Evolutionary conservation across 2,113 vertebrate genomes (phyloP).

Genomic region (Halcyon malimbica): DNA sequence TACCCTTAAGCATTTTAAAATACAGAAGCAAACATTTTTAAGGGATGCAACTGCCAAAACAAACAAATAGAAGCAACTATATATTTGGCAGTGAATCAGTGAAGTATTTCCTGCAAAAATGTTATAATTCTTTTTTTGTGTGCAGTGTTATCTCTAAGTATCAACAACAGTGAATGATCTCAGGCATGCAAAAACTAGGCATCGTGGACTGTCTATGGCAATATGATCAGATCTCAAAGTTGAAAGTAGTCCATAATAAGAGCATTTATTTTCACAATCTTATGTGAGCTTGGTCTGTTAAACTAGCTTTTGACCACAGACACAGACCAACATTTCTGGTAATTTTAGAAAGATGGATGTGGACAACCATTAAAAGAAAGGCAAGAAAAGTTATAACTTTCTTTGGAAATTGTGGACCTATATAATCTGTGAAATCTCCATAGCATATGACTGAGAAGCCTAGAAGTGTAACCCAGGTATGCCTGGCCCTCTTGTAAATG

Average conservation of each 20-base stretch:
- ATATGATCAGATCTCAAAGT: not conserved
- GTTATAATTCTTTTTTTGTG: not conserved
- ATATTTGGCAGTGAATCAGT: conserved; percentile 34
- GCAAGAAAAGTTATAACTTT: not conserved
- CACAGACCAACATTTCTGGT: not conserved
- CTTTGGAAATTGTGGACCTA: not conserved
- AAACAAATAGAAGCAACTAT: conserved; percentile 8
- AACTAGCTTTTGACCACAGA: not conserved
- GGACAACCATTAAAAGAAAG: not conserved
- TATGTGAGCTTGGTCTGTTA: not conserved
- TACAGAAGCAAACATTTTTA: conserved; percentile 43
- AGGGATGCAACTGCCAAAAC: conserved; percentile 1
- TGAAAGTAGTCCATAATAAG: not conserved
- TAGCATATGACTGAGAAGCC: not conserved
- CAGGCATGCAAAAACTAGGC: not conserved
- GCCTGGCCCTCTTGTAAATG: not conserved
- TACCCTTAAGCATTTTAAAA: conserved; percentile 38
- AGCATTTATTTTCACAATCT: not conserved
- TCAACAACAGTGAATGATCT: not conserved
- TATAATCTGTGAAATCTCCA: not conserved
- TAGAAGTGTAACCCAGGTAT: not conserved
- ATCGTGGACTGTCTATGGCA: not conserved
- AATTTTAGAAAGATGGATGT: not conserved
- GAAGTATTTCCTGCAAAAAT: conserved; percentile 33
- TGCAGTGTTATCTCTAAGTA: conserved; percentile 5